Evolutionary conservation across 2,113 vertebrate genomes (phyloP).

Genomic region (Phalacrocorax aristotelis): DNA sequence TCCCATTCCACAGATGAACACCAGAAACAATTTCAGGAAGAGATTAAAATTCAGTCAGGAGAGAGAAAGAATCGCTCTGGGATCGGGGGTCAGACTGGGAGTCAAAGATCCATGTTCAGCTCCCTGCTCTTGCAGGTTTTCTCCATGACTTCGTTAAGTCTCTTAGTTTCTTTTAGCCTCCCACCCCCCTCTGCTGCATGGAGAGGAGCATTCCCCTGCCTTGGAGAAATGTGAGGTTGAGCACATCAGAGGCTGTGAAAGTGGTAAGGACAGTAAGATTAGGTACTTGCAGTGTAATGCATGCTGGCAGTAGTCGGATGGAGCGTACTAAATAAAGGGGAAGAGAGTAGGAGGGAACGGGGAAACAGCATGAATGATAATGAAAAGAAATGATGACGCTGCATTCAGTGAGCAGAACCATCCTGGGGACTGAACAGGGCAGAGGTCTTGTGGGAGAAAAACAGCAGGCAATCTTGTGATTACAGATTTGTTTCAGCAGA

Average conservation of each 20-base stretch:
- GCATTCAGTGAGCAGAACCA: constrained; percentile 12
- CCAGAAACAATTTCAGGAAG: constrained; percentile 33
- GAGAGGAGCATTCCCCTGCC: neutral
- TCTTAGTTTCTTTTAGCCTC: neutral
- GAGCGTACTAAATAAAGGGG: neutral
- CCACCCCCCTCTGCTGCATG: neutral
- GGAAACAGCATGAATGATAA: constrained; percentile 32
- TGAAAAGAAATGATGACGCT: constrained; percentile 26
- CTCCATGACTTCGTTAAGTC: neutral
- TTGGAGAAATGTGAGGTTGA: neutral
- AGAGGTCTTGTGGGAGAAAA: constrained; percentile 29
- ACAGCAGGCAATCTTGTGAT: neutral
- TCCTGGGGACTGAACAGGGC: constrained; percentile 36
- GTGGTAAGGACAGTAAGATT: neutral
- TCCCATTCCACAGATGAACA: constrained; percentile 6
- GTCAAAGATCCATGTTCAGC: neutral
- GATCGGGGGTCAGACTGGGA: neutral
- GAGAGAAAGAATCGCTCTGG: neutral
- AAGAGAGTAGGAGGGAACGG: constrained; percentile 4
- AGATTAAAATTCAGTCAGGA: constrained; percentile 18
- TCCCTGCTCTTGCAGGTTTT: neutral
- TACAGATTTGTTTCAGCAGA: neutral
- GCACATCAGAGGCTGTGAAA: neutral
- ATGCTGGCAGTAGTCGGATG: neutral
- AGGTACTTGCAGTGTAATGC: constrained; percentile 5